Evolutionary conservation across 2,113 vertebrate species (phyloP), one percentile per base, ranked within the genome.

Genomic region (Brienomyrus brachyistius): DNA sequence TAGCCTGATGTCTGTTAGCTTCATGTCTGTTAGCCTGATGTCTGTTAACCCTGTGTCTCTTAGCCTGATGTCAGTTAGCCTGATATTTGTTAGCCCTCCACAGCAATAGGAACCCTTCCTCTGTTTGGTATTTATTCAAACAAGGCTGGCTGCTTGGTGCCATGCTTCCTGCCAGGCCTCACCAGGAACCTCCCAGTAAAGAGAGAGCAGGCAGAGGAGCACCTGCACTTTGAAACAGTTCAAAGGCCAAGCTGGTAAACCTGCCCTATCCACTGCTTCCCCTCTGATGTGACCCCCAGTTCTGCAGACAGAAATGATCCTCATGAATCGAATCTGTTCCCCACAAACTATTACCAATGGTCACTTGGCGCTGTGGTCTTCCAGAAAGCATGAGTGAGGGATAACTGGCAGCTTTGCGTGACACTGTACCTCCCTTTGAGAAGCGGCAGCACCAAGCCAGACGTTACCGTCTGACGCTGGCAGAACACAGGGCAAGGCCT

Each of bases 271-370:
- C 35, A 35, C 66, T 35, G 59, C 89, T 88, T 48, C 85, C 23
- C 35, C 74, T 35, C 89, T 84, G 62, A 90, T 80, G 82, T 90
- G 47, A 31, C 31, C 86, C 50, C 74, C 89, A 21, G 92, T 74
- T 82, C 85, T 84, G 85, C 4, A 90, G 93, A 92, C 89, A 92
- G 93, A 90, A 93, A 92, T 90, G 93, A 94, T 94, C 94, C 92
- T 94, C 95, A 95, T 95, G 93, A 94, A 95, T 95, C 94, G 95
- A 95, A 95, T 96, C 95, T 95, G 94, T 93, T 95, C 95, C 93
- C 92, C 43, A 93, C 92, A 92, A 93, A 94, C 95, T 96, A 95
- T 96, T 97, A 96, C 95, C 94, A 95, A 94, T 94, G 95, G 95
- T 95, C 95, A 95, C 95, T 95, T 96, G 95, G 93, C 92, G 90